Conservation (phyloP, 2,888 invertebrate genomes). For the Xylophagus ater region DNA sequence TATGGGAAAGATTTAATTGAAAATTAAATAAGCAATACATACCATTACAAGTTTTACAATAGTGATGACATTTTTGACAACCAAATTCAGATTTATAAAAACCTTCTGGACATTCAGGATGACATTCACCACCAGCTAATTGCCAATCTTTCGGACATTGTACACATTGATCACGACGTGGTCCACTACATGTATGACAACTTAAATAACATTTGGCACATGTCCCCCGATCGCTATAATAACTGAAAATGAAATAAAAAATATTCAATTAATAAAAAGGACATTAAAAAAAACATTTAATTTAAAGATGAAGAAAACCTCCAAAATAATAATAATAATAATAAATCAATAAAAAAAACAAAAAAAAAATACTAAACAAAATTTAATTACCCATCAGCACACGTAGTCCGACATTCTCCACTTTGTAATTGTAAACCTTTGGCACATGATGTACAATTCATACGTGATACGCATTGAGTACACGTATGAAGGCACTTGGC, state of each 20-base stretch:
- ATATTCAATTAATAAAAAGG: slow-evolving; percentile 1
- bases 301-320: background rate
- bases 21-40: slow-evolving; percentile 20
- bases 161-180: slow-evolving; percentile 73
- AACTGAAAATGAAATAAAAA: slow-evolving; percentile 42
- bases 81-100: slow-evolving; percentile 73
- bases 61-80: slow-evolving; percentile 81
- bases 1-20: background rate
- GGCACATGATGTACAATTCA: slow-evolving; percentile 72
- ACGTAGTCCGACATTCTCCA: slow-evolving; percentile 70
- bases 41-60: slow-evolving; percentile 80
- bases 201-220: slow-evolving; percentile 76
- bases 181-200: slow-evolving; percentile 76
- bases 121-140: slow-evolving; percentile 72
- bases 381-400: slow-evolving; percentile 52
- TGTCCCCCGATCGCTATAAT: slow-evolving; percentile 73
- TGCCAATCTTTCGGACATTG: slow-evolving; percentile 71
- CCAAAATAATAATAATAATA: background rate
- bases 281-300: background rate
- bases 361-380: slow-evolving; percentile 12
- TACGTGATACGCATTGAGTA: slow-evolving; percentile 60
- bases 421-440: slow-evolving; percentile 67
- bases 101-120: slow-evolving; percentile 76
- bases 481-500: slow-evolving; percentile 72
- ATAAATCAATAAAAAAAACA: background rate